Evolutionary conservation across 35 echinoderm and acorn worm species (phyloP), one percentile per base, ranked within the genome.

Genomic region (Acanthaster planci): DNA sequence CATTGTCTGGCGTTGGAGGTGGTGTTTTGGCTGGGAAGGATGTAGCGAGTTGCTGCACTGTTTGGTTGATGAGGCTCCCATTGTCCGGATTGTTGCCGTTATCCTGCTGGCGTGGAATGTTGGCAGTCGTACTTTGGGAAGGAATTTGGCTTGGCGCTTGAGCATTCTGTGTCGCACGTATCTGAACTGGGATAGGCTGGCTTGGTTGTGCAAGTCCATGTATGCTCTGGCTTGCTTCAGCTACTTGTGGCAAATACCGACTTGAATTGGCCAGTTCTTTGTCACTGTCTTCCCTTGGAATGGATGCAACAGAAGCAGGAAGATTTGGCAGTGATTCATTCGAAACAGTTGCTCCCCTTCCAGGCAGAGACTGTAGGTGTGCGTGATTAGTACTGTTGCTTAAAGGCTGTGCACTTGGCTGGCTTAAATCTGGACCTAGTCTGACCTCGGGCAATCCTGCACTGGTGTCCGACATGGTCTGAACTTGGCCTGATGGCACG

Each of bases 11-110:
- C 0, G 96, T 94, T 23, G 96, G 78, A 1, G 96, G 96, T n/a
- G 96, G 96, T 0, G 96, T 99, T 58, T 93, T 97, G 39, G 75
- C 82, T 9, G 88, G 88, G 78, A 94, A 94, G 30, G 94, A 89
- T 21, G 95, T 83, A 8, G 53, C 30, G 23, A 83, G 81, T 60
- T 57, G 34, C 30, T 72, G 64, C 14, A 34, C 23, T 29, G 64
- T 31, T 6, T 47, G 42, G 42, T 47, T 47, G 42, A 47, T 12
- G 12, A 47, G 42, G 42, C 12, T 47, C 42, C 42, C 12, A 47
- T 47, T 47, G 64, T 72, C 64, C 22, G 10, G 23, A 10, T 26
- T 29, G 64, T 72, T 27, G 30, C 14, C 10, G 34, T 72, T 26
- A 34, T 21, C 34, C 23, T 0, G 53, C 21, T 58, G 81, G 30